A percentile compares a stretch with the other conserved stretches of the same genome.
Conservation (phyloP, 2,797 vertebrate species). For the Eulemur rubriventer region DNA sequence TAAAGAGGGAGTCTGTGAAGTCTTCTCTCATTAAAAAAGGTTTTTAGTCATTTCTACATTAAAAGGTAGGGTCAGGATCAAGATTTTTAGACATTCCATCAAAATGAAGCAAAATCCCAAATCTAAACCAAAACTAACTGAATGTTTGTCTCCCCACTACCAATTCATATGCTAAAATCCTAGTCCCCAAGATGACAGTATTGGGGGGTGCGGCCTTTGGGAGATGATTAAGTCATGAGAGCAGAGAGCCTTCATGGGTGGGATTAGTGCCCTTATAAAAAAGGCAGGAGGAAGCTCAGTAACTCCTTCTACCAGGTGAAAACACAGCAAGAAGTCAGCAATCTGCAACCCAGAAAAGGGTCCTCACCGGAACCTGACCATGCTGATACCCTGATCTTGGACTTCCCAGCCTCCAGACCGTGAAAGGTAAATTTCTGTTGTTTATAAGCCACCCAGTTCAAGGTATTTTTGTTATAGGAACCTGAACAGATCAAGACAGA, state of each 20-base stretch:
- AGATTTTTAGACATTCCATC: neutral
- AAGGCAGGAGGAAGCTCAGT: neutral
- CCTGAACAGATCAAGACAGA: neutral
- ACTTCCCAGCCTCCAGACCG: neutral
- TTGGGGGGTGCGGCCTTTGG: neutral
- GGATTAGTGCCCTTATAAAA: neutral
- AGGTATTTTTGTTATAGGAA: neutral
- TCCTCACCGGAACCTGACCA: neutral
- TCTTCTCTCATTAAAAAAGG: neutral
- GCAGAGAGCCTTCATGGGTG: neutral
- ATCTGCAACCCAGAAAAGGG: neutral
- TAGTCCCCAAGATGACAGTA: neutral
- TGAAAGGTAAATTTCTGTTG: neutral
- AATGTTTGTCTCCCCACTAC: neutral
- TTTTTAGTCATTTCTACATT: neutral
- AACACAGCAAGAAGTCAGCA: neutral
- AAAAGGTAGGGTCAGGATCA: neutral
- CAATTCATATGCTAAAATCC: neutral
- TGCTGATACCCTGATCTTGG: neutral
- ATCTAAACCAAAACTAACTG: neutral
- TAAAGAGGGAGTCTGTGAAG: neutral
- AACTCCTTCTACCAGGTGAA: neutral
- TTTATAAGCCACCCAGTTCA: neutral
- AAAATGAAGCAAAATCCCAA: neutral
- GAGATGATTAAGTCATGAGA: neutral